These are phyloP conservation scores for Pomatostomus ruficeps DNA, from an alignment of 2,113 vertebrate genomes.

Conservation along the genomic window DNA sequence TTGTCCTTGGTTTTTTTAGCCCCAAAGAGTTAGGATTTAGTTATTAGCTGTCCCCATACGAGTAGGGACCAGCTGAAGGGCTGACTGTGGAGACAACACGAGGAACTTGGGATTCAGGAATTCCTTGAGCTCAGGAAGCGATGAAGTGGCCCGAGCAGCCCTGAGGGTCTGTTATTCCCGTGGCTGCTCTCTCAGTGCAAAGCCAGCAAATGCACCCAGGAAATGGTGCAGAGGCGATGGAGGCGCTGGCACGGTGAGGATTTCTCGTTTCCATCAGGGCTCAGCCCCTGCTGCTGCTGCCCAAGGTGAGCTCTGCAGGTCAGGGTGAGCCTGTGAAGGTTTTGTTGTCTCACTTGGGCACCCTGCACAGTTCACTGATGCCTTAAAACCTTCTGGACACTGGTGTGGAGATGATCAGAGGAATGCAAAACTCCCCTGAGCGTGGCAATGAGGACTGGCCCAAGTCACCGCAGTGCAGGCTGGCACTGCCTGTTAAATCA, in stretches of 20 bases:
- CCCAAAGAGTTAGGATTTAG: background rate
- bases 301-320: background rate
- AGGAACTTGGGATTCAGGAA: background rate
- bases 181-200: background rate
- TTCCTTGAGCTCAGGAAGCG: background rate
- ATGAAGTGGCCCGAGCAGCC: background rate
- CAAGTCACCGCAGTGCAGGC: background rate
- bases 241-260: background rate
- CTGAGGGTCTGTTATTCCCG: background rate
- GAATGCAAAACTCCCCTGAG: background rate
- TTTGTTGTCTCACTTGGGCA: background rate
- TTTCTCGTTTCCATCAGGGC: fast-evolving
- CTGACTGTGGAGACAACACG: background rate
- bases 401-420: background rate
- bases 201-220: no score
- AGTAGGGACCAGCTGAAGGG: background rate
- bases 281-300: background rate
- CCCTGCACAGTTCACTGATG: background rate
- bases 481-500: background rate
- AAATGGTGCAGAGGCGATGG: background rate
- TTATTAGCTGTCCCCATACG: background rate
- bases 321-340: fast-evolving
- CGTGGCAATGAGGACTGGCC: background rate
- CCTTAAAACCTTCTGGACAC: background rate
- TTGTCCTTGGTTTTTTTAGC: background rate